phyloP scores from a whole-genome alignment of 2,797 vertebrate species.

The Melanotaenia trifasciata region DNA sequence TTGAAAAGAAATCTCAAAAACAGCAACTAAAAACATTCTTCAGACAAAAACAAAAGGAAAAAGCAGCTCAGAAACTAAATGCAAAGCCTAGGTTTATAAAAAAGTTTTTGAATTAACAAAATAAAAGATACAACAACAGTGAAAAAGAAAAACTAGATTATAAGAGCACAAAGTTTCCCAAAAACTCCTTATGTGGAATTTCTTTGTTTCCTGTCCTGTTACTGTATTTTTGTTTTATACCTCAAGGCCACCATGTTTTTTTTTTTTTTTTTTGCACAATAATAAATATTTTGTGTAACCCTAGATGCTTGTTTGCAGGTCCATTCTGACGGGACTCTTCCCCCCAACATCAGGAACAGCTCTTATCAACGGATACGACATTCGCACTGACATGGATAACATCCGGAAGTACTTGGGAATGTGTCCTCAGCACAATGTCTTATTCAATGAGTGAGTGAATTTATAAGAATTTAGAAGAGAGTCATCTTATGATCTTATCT shows the following conservation, averaged over 20 bases:
- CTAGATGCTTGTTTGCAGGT: conserved; percentile 81
- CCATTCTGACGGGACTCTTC: conserved; percentile 95
- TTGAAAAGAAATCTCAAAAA: neutral
- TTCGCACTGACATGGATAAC: conserved; percentile 88
- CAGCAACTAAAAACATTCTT: neutral
- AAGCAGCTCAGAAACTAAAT: neutral
- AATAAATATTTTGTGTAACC: neutral
- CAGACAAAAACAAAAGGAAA: neutral
- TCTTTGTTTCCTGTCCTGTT: neutral
- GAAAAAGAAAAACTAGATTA: neutral
- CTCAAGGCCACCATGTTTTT: neutral
- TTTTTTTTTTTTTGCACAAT: neutral
- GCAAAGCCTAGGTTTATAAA: neutral
- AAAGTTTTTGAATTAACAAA: neutral
- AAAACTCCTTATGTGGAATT: neutral
- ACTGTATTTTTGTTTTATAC: neutral
- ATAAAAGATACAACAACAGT: neutral
- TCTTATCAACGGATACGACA: conserved; percentile 92
- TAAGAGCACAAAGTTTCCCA: neutral
- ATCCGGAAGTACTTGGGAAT: conserved; percentile 94
- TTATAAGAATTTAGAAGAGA: neutral
- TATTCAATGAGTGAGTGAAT: conserved; percentile 93
- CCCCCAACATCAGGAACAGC: conserved; percentile 95
- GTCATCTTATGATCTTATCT: neutral
- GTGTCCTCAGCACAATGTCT: conserved; percentile 97